phyloP scores from a whole-genome alignment of 2,888 invertebrate species.

The Ichneumon xanthorius region DNA sequence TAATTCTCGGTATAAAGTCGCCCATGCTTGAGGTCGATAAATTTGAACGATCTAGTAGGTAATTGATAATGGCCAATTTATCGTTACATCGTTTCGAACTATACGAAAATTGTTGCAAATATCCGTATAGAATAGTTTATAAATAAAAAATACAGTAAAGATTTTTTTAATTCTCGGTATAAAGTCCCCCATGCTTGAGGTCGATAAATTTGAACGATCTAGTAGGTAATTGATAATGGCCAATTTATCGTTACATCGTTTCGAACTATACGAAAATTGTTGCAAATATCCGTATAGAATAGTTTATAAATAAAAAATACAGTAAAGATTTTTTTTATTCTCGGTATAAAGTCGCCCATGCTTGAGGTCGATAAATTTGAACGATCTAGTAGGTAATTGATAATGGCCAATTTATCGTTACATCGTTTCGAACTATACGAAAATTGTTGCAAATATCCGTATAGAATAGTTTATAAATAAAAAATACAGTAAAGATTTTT shows the following conservation, averaged over 20 bases:
- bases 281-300: not conserved
- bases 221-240: not conserved
- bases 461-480: no score
- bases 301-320: not conserved
- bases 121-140: not conserved
- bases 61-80: not conserved
- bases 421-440: no score
- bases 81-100: not conserved
- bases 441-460: no score
- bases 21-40: not conserved
- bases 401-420: not conserved
- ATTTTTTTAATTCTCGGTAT: not conserved
- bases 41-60: not conserved
- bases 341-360: not conserved
- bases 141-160: not conserved
- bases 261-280: not conserved
- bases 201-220: not conserved
- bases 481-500: no score
- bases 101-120: not conserved
- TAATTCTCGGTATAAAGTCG: not conserved
- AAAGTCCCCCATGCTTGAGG: not conserved
- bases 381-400: not conserved
- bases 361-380: not conserved
- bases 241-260: not conserved
- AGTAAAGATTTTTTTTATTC: not conserved